Evolutionary conservation across 2,797 vertebrate genomes (phyloP), one percentile per base, ranked within the genome.

Genomic region (Cephalopachus bancanus): DNA sequence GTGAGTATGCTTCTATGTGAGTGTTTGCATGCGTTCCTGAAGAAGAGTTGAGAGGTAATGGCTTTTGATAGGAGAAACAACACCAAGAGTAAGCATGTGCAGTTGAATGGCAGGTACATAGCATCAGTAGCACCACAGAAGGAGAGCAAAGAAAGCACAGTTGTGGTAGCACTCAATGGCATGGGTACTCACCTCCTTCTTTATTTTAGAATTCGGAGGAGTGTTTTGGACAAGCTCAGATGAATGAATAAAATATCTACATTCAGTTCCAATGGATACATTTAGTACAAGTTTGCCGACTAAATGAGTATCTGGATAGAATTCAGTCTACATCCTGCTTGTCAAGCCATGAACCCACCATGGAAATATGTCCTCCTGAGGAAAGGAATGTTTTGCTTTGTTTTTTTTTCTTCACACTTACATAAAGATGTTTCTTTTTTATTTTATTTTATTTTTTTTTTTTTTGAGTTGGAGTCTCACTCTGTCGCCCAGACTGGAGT

Each of bases 131-230:
- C 5, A 10, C 62, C 17, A 16, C 0, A 14, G 51, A 2, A 53
- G 5, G 9, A 87, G 0, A 17, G 7, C 3, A 17, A 11, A 5
- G 3, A 12, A 59, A 37, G 10, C 16, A 62, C 1, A 5, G 22
- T 0, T 0, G 0, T 22, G 7, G 6, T n/a, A 10, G 22, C 55
- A 5, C 16, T 14, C 10, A 11, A 19, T 12, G 2, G 7, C n/a
- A 26, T 10, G 10, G 0, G 9, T 24, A 33, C 72, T 79, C 22
- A 88, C 3, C 11, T 33, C 28, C 7, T 67, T 64, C 22, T 28
- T 49, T 11, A 2, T 33, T 83, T 51, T 16, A 12, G 28, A n/a
- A 17, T 24, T 53, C 44, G 37, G 51, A 51, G 12, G 22, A 19
- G 4, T 1, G 53, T 71, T 64, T 37, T n/a, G 14, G 14, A 67